phyloP scores from a whole-genome alignment of 2,113 vertebrate genomes.

The crab-eating macaque (Macaca fascicularis) region DNA sequence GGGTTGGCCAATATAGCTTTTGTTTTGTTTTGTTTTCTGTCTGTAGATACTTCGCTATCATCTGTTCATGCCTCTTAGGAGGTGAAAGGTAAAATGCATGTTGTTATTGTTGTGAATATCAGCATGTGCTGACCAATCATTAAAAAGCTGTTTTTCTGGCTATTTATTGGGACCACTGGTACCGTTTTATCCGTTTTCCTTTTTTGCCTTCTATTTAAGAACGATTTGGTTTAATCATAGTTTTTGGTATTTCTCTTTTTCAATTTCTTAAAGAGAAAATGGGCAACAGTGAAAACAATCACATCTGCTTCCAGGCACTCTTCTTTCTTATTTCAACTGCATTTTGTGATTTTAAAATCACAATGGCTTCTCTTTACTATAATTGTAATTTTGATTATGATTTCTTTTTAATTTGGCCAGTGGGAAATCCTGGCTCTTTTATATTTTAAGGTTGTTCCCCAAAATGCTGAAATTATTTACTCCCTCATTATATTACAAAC shows the following conservation, averaged over 20 bases:
- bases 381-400: not conserved
- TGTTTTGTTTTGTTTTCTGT: too few species aligned
- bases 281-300: not conserved
- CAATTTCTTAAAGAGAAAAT: not conserved
- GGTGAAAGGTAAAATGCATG: not conserved
- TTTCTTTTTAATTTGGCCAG: not conserved
- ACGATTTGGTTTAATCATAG: not conserved
- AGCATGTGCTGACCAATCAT: not conserved
- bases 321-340: not conserved
- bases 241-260: not conserved
- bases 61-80: not conserved
- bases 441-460: not conserved
- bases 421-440: not conserved
- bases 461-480: not conserved
- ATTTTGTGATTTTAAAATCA: not conserved
- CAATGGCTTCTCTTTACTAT: not conserved
- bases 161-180: not conserved
- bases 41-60: not conserved
- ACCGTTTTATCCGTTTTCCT: not conserved
- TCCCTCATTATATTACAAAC: not conserved
- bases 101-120: not conserved
- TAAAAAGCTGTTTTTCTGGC: not conserved
- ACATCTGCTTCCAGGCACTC: not conserved
- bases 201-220: not conserved
- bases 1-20: not conserved